Evolutionary conservation across 2,797 vertebrate species (phyloP).

Genomic region (Acrossocheilus wenchowensis): DNA sequence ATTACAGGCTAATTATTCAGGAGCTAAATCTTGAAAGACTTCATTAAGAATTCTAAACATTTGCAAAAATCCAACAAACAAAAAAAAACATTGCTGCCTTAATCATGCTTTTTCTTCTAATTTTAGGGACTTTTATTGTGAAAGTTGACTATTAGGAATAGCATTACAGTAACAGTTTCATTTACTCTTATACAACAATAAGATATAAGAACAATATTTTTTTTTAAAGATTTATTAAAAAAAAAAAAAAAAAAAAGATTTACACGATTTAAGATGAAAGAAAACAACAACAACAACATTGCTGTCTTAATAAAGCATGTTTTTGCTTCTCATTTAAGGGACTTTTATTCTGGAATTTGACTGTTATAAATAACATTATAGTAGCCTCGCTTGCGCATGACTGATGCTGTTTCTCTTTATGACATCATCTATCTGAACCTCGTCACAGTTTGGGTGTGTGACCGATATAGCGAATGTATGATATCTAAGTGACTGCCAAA

Average conservation of each 20-base stretch:
- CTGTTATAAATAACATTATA: background rate
- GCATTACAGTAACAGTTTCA: background rate
- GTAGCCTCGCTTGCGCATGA: slow-evolving; percentile 14
- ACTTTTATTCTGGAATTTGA: background rate
- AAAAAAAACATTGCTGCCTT: background rate
- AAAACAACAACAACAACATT: background rate
- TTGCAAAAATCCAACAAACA: too few species aligned
- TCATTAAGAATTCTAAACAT: background rate
- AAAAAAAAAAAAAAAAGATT: too few species aligned
- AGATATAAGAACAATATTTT: too few species aligned
- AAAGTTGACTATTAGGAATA: background rate
- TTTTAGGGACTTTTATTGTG: background rate
- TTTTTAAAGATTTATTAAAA: background rate
- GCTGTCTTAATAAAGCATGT: background rate
- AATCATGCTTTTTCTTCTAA: background rate
- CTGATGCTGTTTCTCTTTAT: slow-evolving; percentile 33
- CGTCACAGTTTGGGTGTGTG: slow-evolving; percentile 58
- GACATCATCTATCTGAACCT: slow-evolving; percentile 52
- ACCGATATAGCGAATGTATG: slow-evolving; percentile 10
- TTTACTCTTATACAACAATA: background rate
- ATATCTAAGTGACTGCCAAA: background rate
- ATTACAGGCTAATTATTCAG: background rate
- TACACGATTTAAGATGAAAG: background rate
- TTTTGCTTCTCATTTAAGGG: background rate
- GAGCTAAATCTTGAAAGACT: background rate